Evolutionary conservation across 53 echinoderm and acorn worm genomes (phyloP).

Genomic region (Mesocentrotus franciscanus): DNA sequence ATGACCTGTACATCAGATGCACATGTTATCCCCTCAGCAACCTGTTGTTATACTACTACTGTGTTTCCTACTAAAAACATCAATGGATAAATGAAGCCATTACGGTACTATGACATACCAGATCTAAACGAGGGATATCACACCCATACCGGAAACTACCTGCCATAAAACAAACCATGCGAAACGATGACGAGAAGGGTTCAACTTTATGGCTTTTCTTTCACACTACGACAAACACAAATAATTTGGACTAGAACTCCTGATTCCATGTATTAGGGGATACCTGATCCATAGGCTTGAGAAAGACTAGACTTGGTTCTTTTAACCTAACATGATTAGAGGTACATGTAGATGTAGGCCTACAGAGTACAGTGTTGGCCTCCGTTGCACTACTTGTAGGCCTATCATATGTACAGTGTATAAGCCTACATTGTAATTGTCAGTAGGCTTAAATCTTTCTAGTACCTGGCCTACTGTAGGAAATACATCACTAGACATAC

Average conservation of each 20-base stretch:
- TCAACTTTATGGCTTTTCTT: slow-evolving; percentile 6
- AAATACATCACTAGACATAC: no score
- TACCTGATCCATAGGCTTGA: neutral
- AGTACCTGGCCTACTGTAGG: no score
- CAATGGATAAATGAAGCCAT: neutral
- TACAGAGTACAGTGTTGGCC: no score
- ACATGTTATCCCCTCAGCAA: neutral
- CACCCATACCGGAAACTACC: neutral
- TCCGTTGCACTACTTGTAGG: neutral
- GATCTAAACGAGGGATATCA: neutral
- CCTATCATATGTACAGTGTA: neutral
- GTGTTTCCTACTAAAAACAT: neutral
- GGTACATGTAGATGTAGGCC: no score
- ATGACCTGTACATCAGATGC: neutral
- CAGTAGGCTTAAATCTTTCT: no score
- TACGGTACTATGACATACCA: neutral
- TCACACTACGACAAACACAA: neutral
- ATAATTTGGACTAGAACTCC: neutral
- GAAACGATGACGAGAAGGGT: neutral
- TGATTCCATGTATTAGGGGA: neutral
- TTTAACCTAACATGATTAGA: neutral
- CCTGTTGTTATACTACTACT: neutral
- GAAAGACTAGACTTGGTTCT: neutral
- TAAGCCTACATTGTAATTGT: no score
- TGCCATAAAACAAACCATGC: neutral